Conservation (phyloP, 2,797 vertebrate genomes). For the Percopsis omiscomaycus region DNA sequence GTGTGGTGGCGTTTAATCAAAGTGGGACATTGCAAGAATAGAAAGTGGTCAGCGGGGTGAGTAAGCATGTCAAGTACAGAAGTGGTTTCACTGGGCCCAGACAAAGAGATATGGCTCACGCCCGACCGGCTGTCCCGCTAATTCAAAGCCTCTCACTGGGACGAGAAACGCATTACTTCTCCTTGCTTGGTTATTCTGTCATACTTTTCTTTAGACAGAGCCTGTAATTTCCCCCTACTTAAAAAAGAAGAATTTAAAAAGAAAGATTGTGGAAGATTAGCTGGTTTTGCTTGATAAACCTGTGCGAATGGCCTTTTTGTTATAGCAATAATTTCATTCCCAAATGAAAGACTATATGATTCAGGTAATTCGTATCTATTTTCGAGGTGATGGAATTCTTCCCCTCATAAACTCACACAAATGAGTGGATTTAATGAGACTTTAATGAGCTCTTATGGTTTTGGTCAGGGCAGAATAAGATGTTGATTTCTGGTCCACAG, state of each 20-base stretch:
- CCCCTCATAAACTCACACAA: constrained; percentile 40
- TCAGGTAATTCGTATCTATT: constrained; percentile 67
- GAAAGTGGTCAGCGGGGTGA: constrained; percentile 59
- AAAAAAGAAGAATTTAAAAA: constrained; percentile 38
- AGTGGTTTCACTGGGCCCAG: constrained; percentile 51
- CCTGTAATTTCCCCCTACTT: constrained; percentile 18
- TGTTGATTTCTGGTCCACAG: constrained; percentile 45
- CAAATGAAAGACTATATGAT: constrained; percentile 35
- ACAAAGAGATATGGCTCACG: constrained; percentile 56
- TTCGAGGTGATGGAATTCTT: constrained; percentile 55
- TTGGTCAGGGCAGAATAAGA: constrained; percentile 18
- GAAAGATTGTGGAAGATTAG: constrained; percentile 36
- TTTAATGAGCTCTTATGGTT: constrained; percentile 40
- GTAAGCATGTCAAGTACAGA: constrained; percentile 47
- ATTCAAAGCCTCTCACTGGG: constrained; percentile 62
- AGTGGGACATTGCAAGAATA: constrained; percentile 53
- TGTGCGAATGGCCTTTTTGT: constrained; percentile 42
- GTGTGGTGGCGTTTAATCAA: constrained; percentile 44
- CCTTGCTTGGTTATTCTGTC: constrained; percentile 63
- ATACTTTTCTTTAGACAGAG: constrained; percentile 25
- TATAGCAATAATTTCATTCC: constrained; percentile 10
- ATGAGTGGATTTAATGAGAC: constrained; percentile 33
- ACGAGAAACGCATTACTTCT: constrained; percentile 60
- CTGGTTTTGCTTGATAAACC: constrained; percentile 67
- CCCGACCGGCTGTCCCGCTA: constrained; percentile 40